Base-by-base conservation (phyloP, 2,888 invertebrate genomes). In the Acanthacorydalis orientalis region DNA sequence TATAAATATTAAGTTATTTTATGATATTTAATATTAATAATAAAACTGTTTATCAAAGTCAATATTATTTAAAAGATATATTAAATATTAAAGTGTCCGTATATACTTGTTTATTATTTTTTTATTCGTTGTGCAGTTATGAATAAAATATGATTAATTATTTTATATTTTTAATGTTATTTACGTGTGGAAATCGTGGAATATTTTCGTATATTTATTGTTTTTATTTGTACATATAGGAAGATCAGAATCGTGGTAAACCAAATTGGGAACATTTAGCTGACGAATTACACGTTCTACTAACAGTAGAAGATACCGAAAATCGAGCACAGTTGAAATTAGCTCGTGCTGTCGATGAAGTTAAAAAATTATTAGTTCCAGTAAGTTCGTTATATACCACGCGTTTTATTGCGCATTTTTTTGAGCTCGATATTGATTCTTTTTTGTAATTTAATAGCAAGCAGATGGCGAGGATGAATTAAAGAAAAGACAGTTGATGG, bases 251-350 rank as follows among this genome's bases (percentile, higher is more conserved):
- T 73, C 80, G 96, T 65, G 98, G 98, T 56, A 98, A 99, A 71
- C 95, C 97, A 54, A 99, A 99, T 73, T 99, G 98, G 98, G 98
- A 98, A 68, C 98, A 99, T 67, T 74, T 99, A 64, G 93, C 92
- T 58, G 98, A 98, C 65, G 97, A 98, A 61, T 77, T 98, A 49
- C 98, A 99, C 69, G 97, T 99, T 53, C 74, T 99, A 57, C 84
- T 99, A 60, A 97, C 96, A 56, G 97, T 97, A 31, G 98, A 99
- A 71, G 98, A 98, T 68, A 91, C 96, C 53, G 89, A 93, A 65
- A 96, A 97, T 70, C 78, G 98, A 63, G 93, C 95, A 54, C 86
- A 88, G 65, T 71, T 96, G 53, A 97, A 98, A 72, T 75, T 99
- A 59, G 82, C 84, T 59, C 80, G 95, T 60, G 98, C 98, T 43